A percentile compares a stretch with the other conserved stretches of the same genome.
Evolutionary conservation across 1,140 invertebrate species (phyloP).

Genomic region (Ceratitis capitata): DNA sequence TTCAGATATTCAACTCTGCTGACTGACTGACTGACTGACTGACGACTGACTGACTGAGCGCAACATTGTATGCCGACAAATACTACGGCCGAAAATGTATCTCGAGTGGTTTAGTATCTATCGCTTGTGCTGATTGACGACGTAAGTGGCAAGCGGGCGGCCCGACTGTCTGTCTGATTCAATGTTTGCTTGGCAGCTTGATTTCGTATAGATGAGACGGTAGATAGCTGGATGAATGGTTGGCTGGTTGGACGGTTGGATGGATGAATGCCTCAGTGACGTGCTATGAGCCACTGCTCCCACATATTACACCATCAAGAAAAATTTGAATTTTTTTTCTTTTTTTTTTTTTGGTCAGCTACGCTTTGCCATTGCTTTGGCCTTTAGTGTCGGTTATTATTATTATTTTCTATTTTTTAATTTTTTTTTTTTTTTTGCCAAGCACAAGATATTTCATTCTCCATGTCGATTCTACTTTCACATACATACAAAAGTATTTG

Average conservation of each 20-base stretch:
- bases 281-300: not conserved
- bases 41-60: not conserved
- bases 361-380: not conserved
- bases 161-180: not conserved
- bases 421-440: not conserved
- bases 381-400: not conserved
- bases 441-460: not conserved
- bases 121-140: no score
- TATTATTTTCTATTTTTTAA: not conserved
- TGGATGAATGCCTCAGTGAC: conserved; percentile 25
- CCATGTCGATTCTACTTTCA: not conserved
- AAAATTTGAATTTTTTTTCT: not conserved
- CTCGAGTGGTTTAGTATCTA: not conserved
- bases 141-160: not conserved
- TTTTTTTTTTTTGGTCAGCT: not conserved
- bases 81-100: not conserved
- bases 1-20: not conserved
- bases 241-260: not conserved
- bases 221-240: conserved; percentile 19
- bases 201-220: conserved; percentile 30
- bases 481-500: no score
- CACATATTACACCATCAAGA: not conserved
- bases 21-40: not conserved
- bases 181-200: conserved; percentile 24
- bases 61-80: not conserved